These are phyloP conservation scores for Pharmacophagus antenor DNA, from an alignment of 2,888 invertebrate genomes.

Conservation along the genomic window DNA sequence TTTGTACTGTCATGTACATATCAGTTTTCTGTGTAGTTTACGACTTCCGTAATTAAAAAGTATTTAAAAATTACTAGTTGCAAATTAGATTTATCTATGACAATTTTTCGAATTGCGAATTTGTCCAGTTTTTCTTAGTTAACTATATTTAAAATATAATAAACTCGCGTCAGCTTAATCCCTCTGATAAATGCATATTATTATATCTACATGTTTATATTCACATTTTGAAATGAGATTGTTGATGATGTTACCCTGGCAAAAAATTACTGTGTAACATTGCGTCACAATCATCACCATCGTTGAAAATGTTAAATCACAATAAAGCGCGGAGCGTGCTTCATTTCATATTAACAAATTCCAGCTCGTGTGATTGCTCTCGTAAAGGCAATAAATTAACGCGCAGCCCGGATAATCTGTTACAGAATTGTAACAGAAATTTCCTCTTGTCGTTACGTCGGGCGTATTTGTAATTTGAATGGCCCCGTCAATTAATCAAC, in stretches of 20 bases:
- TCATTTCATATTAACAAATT: slow-evolving; percentile 13
- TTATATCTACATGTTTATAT: too few species aligned
- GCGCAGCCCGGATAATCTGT: slow-evolving; percentile 17
- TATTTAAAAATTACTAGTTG: too few species aligned
- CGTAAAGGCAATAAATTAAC: slow-evolving; percentile 22
- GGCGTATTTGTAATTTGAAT: slow-evolving; percentile 24
- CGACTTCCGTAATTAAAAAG: too few species aligned
- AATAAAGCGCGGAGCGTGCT: not conserved
- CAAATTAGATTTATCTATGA: too few species aligned
- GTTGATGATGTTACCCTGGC: not conserved
- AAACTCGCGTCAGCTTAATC: too few species aligned
- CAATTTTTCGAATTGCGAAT: too few species aligned
- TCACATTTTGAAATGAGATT: too few species aligned
- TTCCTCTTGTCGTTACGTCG: slow-evolving; percentile 8
- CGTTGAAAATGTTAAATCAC: not conserved
- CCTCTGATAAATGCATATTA: too few species aligned
- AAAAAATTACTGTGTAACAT: not conserved
- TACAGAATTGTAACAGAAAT: slow-evolving; percentile 21
- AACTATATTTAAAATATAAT: too few species aligned
- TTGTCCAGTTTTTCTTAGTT: too few species aligned
- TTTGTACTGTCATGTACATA: too few species aligned
- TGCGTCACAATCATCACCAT: not conserved
- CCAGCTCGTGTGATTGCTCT: slow-evolving; percentile 19
- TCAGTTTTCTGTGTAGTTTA: too few species aligned
- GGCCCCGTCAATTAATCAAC: slow-evolving; percentile 2